Evolutionary conservation across 2,888 invertebrate genomes (phyloP).

Genomic region (Agrochola circellaris): DNA sequence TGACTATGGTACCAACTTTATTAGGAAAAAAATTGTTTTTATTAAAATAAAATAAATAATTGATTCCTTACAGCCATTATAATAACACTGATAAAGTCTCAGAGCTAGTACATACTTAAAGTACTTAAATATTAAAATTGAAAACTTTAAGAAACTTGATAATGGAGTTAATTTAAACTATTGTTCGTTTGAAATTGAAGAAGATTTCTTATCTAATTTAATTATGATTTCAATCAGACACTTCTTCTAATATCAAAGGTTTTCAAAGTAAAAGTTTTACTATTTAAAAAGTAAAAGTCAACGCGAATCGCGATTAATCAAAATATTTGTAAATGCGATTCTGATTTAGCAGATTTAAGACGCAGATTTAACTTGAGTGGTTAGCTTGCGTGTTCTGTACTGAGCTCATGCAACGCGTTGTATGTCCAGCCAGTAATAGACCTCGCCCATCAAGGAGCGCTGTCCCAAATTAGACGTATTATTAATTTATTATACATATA

Average conservation of each 20-base stretch:
- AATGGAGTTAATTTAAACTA: conserved; percentile 37
- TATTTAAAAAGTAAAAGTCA: background rate
- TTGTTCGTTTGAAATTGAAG: conserved; percentile 25
- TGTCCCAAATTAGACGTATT: too few relatives aligned
- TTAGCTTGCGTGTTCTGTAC: too few relatives aligned
- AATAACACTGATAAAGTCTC: conserved; percentile 18
- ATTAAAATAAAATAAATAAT: background rate
- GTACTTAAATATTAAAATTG: conserved; percentile 40
- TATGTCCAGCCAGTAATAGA: too few relatives aligned
- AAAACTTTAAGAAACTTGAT: conserved; percentile 41
- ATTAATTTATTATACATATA: too few relatives aligned
- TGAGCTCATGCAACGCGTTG: too few relatives aligned
- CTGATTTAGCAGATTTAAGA: background rate
- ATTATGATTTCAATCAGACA: conserved; percentile 44
- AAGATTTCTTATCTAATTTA: conserved; percentile 27
- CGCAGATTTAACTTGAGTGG: too few relatives aligned
- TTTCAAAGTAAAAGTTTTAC: conserved; percentile 17
- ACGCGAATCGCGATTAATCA: background rate
- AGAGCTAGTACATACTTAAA: conserved; percentile 16
- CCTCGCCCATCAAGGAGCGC: too few relatives aligned
- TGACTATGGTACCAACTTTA: background rate
- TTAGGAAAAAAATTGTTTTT: background rate
- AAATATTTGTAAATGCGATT: background rate
- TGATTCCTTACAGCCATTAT: background rate
- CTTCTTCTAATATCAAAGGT: conserved; percentile 9